phyloP scores from a whole-genome alignment of 2,113 vertebrate species.

The Burhinus oedicnemus region DNA sequence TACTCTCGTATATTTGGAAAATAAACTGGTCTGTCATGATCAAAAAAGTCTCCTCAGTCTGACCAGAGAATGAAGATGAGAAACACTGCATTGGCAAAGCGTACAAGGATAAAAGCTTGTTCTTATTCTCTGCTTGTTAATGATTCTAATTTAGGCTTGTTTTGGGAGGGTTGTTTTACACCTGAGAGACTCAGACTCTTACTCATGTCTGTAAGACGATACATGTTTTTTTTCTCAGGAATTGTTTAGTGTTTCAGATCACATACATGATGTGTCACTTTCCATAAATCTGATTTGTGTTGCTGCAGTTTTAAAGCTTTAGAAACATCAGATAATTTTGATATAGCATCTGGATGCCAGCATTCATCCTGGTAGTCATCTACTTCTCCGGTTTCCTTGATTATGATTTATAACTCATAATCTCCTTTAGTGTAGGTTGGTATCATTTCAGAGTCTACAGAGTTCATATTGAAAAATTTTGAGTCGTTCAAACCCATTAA shows the following conservation, averaged over 20 bases:
- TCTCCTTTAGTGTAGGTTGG: background rate
- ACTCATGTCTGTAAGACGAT: no score
- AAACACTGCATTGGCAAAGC: background rate
- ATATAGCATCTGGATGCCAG: background rate
- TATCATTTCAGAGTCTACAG: background rate
- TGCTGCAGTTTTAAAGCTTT: background rate
- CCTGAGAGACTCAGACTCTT: background rate
- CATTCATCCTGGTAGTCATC: background rate
- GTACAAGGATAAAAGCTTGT: background rate
- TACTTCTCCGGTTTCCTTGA: background rate
- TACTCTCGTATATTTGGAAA: background rate
- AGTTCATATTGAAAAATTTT: background rate
- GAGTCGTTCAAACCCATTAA: background rate
- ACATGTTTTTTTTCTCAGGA: no score
- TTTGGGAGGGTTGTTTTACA: background rate
- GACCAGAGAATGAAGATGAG: background rate
- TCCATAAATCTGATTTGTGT: background rate
- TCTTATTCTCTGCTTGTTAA: background rate
- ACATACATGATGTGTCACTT: background rate
- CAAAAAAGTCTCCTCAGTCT: background rate
- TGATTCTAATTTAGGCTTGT: background rate
- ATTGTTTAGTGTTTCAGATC: background rate
- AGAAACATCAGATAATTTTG: background rate
- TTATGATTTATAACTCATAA: background rate
- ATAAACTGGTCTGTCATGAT: background rate